These are phyloP conservation scores for Drosophila quadrilineata DNA, from an alignment of 1,140 invertebrate genomes.

Conservation along the genomic window DNA sequence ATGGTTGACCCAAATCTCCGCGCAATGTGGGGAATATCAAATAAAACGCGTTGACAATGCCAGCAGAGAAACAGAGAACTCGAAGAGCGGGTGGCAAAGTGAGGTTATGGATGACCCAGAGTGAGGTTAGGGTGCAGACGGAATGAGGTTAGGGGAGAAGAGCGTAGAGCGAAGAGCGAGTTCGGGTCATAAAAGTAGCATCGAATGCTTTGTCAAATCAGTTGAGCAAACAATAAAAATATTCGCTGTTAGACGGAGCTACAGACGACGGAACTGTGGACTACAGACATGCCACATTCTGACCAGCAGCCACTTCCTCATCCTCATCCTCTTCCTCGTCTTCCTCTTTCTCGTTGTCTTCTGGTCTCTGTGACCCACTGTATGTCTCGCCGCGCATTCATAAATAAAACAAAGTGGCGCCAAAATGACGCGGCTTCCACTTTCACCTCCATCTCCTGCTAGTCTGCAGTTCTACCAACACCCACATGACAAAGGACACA, in stretches of 20 bases:
- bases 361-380: slow-evolving; percentile 34
- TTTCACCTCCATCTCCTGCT: background rate
- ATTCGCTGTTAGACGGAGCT: background rate
- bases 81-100: background rate
- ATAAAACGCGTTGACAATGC: slow-evolving; percentile 55
- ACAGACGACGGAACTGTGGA: no score
- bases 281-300: background rate
- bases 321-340: background rate
- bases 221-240: slow-evolving; percentile 62
- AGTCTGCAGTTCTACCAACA: no score
- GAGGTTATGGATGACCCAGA: no score
- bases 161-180: no score
- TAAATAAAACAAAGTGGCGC: slow-evolving; percentile 76
- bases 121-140: background rate
- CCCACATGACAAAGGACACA: slow-evolving; percentile 1
- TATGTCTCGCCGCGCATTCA: slow-evolving; percentile 50
- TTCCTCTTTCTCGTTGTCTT: background rate
- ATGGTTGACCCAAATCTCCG: slow-evolving; percentile 67
- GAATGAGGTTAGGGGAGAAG: background rate
- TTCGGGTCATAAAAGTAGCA: slow-evolving; percentile 57
- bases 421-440: slow-evolving; percentile 59
- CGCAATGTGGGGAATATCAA: slow-evolving; percentile 64
- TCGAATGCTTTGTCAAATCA: slow-evolving; percentile 49
- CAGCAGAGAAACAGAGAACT: slow-evolving; percentile 8
- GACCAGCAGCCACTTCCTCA: slow-evolving; percentile 1